Conservation (phyloP, 2,888 invertebrate genomes). For the Eupithecia abbreviata region DNA sequence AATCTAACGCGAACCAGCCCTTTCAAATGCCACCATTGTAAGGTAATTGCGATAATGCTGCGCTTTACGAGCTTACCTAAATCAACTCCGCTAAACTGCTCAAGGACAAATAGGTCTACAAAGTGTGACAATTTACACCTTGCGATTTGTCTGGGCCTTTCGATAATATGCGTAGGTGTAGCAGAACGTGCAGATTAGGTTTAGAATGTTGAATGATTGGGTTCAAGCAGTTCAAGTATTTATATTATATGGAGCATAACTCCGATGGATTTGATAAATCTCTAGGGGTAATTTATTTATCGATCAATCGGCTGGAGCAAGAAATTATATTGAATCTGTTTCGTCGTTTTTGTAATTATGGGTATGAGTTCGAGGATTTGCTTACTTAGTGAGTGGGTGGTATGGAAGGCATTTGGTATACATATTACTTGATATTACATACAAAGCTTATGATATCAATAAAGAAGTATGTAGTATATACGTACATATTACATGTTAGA, state of each 20-base stretch:
- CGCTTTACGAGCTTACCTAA: slow-evolving; percentile 33
- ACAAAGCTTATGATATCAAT: background rate
- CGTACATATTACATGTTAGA: background rate
- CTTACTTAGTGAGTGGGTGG: background rate
- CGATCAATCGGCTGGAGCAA: slow-evolving; percentile 5
- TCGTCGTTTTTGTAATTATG: background rate
- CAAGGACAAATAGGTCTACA: slow-evolving; percentile 40
- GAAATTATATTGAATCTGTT: background rate
- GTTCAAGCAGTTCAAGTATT: slow-evolving; percentile 17
- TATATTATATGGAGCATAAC: slow-evolving; percentile 19
- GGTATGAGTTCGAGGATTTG: background rate
- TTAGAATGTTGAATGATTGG: slow-evolving; percentile 34
- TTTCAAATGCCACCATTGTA: slow-evolving; percentile 35
- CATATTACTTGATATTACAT: background rate
- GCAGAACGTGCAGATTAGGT: slow-evolving; percentile 28
- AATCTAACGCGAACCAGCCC: slow-evolving; percentile 13
- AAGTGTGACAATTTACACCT: slow-evolving; percentile 38
- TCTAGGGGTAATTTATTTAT: slow-evolving; percentile 19
- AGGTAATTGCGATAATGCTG: slow-evolving; percentile 31
- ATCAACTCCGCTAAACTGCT: slow-evolving; percentile 35
- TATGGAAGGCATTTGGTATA: background rate
- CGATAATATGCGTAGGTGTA: slow-evolving; percentile 33
- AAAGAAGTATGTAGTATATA: background rate
- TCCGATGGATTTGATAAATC: slow-evolving; percentile 18
- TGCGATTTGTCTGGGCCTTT: slow-evolving; percentile 32